A percentile compares a stretch with the other conserved stretches of the same genome.
These are phyloP conservation scores for Eristalis tenax DNA, from an alignment of 2,888 invertebrate genomes.

Conservation along the genomic window DNA sequence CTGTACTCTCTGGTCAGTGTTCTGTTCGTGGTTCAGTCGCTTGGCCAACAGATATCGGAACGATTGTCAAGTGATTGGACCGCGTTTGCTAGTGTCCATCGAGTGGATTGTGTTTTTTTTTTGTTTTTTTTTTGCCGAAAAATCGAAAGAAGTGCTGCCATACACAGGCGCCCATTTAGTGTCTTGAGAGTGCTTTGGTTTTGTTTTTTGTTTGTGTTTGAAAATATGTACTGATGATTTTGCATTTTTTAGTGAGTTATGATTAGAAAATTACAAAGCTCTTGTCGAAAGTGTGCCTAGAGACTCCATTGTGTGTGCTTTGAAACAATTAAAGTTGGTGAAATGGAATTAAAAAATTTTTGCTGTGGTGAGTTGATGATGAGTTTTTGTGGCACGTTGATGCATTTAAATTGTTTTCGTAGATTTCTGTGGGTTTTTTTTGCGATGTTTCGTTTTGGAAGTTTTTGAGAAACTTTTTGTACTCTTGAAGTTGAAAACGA, in stretches of 20 bases:
- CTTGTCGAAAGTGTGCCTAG: background rate
- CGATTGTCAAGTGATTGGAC: conserved; percentile 69
- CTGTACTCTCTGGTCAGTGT: conserved; percentile 37
- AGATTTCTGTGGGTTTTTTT: no score
- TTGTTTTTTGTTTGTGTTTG: conserved; percentile 12
- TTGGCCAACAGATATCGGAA: conserved; percentile 70
- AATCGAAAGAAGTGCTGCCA: background rate
- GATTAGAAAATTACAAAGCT: background rate
- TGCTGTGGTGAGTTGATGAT: conserved; percentile 78
- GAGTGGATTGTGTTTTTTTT: background rate
- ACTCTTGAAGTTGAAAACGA: no score
- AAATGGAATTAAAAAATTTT: conserved; percentile 79
- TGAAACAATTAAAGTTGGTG: conserved; percentile 74
- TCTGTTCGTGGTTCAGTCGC: conserved; percentile 55
- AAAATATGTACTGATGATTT: background rate
- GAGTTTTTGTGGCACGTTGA: background rate
- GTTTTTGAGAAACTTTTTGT: no score
- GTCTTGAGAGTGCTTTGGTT: no score
- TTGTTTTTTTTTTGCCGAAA: conserved; percentile 19
- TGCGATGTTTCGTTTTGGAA: no score
- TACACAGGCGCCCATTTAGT: background rate
- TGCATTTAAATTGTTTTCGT: background rate
- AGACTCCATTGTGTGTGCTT: conserved; percentile 6
- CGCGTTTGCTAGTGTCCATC: conserved; percentile 25
- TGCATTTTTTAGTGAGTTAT: background rate